These are phyloP conservation scores for Psylliodes chrysocephalus DNA, from an alignment of 2,888 invertebrate genomes.

Conservation along the genomic window DNA sequence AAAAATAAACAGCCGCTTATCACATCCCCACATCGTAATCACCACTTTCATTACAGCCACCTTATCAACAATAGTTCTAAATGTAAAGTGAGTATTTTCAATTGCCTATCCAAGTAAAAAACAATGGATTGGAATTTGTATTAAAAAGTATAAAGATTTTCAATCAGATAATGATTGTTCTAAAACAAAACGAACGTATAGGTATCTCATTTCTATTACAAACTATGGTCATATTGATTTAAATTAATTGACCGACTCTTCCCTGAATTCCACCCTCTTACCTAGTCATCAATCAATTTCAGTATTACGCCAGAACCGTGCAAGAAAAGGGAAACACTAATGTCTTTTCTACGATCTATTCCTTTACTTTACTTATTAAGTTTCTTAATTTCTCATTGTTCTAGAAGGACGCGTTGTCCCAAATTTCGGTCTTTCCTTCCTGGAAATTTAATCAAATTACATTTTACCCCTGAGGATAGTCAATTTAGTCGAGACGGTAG, in stretches of 20 bases:
- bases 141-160: too few relatives aligned
- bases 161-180: too few relatives aligned
- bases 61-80: slow-evolving; percentile 19
- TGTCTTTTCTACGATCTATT: neutral
- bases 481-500: neutral
- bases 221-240: too few relatives aligned
- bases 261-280: slow-evolving; percentile 1
- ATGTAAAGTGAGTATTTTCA: slow-evolving; percentile 14
- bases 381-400: slow-evolving; percentile 4
- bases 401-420: neutral
- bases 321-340: neutral
- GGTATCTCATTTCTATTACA: too few relatives aligned
- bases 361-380: slow-evolving; percentile 11
- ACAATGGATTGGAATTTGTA: too few relatives aligned
- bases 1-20: neutral
- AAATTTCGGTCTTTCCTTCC: neutral
- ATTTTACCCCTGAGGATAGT: neutral
- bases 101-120: too few relatives aligned
- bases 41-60: slow-evolving; percentile 32
- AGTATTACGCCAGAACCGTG: slow-evolving; percentile 7
- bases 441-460: neutral
- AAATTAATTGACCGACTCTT: neutral
- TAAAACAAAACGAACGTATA: too few relatives aligned
- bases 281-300: slow-evolving; percentile 10
- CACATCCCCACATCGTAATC: neutral